Evolutionary conservation across 2,888 invertebrate genomes (phyloP).

Genomic region (Heteromurus nitidus): DNA sequence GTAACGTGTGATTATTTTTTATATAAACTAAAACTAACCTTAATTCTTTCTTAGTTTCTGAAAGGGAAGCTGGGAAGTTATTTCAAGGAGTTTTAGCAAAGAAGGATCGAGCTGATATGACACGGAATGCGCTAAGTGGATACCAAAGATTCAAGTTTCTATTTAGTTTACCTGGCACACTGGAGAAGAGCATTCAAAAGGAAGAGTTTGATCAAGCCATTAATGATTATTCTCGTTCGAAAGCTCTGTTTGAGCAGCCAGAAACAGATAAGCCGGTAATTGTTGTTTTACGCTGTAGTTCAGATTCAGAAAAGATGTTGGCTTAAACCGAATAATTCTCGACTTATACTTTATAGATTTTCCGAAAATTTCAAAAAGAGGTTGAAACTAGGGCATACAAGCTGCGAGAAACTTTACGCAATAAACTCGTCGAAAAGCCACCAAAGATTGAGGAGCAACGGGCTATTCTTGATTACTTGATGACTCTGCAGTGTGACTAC

Average conservation of each 20-base stretch:
- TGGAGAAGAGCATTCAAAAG: conserved; percentile 93
- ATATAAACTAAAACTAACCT: background rate
- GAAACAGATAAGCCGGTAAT: conserved; percentile 86
- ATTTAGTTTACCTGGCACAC: conserved; percentile 95
- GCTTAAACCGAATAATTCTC: too few species aligned
- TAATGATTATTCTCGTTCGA: conserved; percentile 97
- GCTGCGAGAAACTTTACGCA: conserved; percentile 87
- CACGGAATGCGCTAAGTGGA: conserved; percentile 93
- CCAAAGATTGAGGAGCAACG: conserved; percentile 72
- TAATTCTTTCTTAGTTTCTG: conserved; percentile 82
- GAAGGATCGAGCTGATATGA: conserved; percentile 96
- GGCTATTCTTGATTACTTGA: conserved; percentile 78
- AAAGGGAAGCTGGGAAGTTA: conserved; percentile 91
- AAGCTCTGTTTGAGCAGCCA: conserved; percentile 91
- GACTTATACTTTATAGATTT: conserved; percentile 79
- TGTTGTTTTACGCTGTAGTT: background rate
- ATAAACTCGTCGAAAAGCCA: conserved; percentile 91
- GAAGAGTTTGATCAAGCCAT: conserved; percentile 98
- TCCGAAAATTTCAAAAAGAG: conserved; percentile 91
- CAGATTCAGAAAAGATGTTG: too few species aligned
- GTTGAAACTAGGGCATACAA: conserved; percentile 91
- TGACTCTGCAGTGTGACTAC: conserved; percentile 85
- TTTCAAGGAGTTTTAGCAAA: conserved; percentile 94
- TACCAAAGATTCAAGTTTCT: conserved; percentile 95
- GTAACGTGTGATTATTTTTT: too few species aligned